Evolutionary conservation across 2,113 vertebrate species (phyloP), one percentile per base, ranked within the genome.

Genomic region (Vicugna pacos): DNA sequence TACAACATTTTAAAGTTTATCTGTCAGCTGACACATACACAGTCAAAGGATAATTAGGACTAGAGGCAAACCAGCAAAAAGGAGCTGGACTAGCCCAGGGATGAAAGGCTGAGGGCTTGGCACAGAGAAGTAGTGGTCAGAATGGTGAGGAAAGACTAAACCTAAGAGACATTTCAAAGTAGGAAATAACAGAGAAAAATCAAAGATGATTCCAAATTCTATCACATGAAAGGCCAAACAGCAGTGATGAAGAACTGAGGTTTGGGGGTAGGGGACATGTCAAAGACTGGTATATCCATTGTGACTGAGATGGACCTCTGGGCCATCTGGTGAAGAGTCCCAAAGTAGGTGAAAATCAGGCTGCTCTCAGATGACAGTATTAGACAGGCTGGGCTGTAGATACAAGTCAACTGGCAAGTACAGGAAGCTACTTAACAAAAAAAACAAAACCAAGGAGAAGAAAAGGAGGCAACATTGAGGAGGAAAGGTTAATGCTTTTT

Each of bases 101-200:
- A 64, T 5, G 5, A 81, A 67, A 79, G n/a, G 35, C 65, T 82
- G 14, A 77, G 22, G 8, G 58, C n/a, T 20, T 64, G 30, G 14
- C 13, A 22, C 35, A 81, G 14, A 92, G 42, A 48, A 48, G 30
- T 9, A n/a, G 56, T 22, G 30, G 9, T 70, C 5, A 92, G 38
- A 91, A 73, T 8, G 6, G 20, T 50, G 9, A 46, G n/a, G 9
- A 64, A 67, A 89, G 30, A 48, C 30, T 32, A n/a, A 48, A 30
- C 2, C 46, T 73, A 58, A 83, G 65, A 91, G 50, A 80, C 24
- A 42, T 8, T 75, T 80, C 73, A 77, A 76, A 82, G 22, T 16
- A 90, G 67, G 42, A 86, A 81, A 28, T 79, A 50, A 82, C 7
- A 56, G 67, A 56, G 67, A 93, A 95, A 83, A 87, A 87, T 54